Evolutionary conservation across 2,888 invertebrate species (phyloP).

Genomic region (Coenonympha arcania): DNA sequence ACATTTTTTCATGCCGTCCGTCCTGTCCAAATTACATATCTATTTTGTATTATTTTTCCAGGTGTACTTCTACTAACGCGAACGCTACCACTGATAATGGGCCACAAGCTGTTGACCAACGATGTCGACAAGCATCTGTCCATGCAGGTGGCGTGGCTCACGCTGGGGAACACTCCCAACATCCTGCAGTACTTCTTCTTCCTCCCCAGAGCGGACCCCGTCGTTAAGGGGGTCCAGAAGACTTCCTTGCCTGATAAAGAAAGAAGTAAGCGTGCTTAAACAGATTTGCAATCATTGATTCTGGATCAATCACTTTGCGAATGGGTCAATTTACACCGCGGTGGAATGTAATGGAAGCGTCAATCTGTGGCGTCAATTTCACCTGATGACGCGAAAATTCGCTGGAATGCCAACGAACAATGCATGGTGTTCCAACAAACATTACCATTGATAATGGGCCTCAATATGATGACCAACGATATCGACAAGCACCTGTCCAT

Average conservation of each 20-base stretch:
- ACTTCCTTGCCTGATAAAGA: conserved; percentile 7
- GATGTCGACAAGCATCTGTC: conserved; percentile 7
- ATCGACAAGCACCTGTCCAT: conserved; percentile 11
- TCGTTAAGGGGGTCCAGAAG: conserved; percentile 17
- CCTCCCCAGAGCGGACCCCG: conserved; percentile 17
- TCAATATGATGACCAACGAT: conserved; percentile 1
- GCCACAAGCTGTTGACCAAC: conserved; percentile 7
- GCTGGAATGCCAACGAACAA: no score
- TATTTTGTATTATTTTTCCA: conserved; percentile 2
- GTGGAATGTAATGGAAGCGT: no score
- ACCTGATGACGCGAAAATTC: no score
- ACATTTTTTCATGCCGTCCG: no score
- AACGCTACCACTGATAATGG: conserved; percentile 12
- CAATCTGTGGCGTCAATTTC: no score
- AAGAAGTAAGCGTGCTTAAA: conserved; percentile 22
- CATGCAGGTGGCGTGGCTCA: conserved; percentile 9
- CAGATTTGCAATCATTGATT: no score
- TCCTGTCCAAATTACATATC: no score
- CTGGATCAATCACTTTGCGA: no score
- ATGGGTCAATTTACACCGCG: no score
- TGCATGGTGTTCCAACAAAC: no score
- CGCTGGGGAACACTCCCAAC: conserved; percentile 13
- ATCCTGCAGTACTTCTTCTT: conserved; percentile 15
- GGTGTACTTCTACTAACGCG: conserved; percentile 13
- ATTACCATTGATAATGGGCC: conserved; percentile 11